phyloP scores from a whole-genome alignment of 2,888 invertebrate genomes.

The Nomada goodeniana region DNA sequence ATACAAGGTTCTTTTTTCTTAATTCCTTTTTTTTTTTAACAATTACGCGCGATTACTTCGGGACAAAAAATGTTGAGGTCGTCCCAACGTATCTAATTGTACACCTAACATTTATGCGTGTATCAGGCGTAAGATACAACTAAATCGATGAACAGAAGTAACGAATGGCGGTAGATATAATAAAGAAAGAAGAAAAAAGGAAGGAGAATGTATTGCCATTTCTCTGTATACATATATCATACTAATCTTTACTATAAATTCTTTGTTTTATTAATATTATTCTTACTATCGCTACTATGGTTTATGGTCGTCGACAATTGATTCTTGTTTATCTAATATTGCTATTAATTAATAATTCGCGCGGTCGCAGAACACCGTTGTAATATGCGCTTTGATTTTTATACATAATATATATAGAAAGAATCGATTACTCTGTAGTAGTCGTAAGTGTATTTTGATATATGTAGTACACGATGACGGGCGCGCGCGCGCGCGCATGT shows the following conservation, averaged over 20 bases:
- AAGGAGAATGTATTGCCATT: constrained; percentile 48
- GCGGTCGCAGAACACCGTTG: constrained; percentile 49
- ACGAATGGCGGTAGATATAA: constrained; percentile 25
- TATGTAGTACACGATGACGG: constrained; percentile 49
- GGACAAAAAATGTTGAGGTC: constrained; percentile 31
- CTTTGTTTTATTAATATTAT: constrained; percentile 49
- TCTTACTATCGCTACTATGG: constrained; percentile 27
- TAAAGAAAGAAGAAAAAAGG: constrained; percentile 8
- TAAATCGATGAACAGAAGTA: constrained; percentile 34
- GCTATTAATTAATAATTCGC: constrained; percentile 48
- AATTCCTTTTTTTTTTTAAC: neutral
- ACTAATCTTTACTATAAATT: constrained; percentile 52
- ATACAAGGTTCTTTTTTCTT: neutral
- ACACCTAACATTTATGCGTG: constrained; percentile 33
- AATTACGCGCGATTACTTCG: too few species aligned
- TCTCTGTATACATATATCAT: constrained; percentile 50
- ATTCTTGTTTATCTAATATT: constrained; percentile 53
- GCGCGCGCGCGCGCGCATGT: constrained; percentile 31
- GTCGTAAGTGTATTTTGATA: constrained; percentile 71
- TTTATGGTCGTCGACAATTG: constrained; percentile 43
- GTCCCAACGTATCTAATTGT: constrained; percentile 23
- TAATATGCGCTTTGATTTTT: constrained; percentile 69
- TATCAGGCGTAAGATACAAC: constrained; percentile 37
- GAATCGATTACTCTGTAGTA: constrained; percentile 56
- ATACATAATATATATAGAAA: constrained; percentile 57